Percentiles rank a stretch among this genome's conserved stretches.
phyloP scores from a whole-genome alignment of 2,888 invertebrate species.

The Hypomecis punctinalis region DNA sequence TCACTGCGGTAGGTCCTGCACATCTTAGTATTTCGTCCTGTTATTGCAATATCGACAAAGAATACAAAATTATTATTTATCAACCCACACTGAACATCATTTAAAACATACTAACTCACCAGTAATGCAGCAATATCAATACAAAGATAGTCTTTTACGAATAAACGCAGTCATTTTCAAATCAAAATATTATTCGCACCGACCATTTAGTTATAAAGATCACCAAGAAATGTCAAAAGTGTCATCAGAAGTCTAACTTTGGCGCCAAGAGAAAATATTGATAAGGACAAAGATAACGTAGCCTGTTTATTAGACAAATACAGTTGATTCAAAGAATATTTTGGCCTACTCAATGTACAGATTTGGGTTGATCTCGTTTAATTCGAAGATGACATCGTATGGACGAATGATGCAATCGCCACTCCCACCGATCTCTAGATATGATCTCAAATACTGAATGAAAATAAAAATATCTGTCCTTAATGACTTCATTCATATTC shows the following conservation, averaged over 20 bases:
- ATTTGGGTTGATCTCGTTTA: conserved; percentile 38
- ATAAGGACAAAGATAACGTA: conserved; percentile 17
- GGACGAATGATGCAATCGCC: conserved; percentile 40
- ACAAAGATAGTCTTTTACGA: conserved; percentile 11
- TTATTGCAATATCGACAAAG: not conserved
- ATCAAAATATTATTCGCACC: conserved; percentile 9
- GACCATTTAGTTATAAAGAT: conserved; percentile 14
- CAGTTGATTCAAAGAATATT: conserved; percentile 29
- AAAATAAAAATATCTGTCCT: conserved; percentile 29
- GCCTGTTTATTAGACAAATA: conserved; percentile 26
- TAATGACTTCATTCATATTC: conserved; percentile 32
- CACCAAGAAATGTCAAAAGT: conserved; percentile 7
- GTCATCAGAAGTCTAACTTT: conserved; percentile 23
- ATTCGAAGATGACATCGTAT: conserved; percentile 39
- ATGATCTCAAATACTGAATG: conserved; percentile 39
- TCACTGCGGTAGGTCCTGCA: conserved; percentile 7
- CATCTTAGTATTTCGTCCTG: not conserved
- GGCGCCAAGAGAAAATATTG: conserved; percentile 25
- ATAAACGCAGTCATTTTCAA: conserved; percentile 13
- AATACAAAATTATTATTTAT: conserved; percentile 5
- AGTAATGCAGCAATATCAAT: conserved; percentile 5
- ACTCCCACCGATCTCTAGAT: conserved; percentile 40
- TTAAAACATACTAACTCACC: conserved; percentile 6
- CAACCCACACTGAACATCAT: conserved; percentile 15
- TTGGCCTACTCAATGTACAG: conserved; percentile 39